Conservation (phyloP, 2,888 invertebrate species). For the Microdon myrmicae region DNA sequence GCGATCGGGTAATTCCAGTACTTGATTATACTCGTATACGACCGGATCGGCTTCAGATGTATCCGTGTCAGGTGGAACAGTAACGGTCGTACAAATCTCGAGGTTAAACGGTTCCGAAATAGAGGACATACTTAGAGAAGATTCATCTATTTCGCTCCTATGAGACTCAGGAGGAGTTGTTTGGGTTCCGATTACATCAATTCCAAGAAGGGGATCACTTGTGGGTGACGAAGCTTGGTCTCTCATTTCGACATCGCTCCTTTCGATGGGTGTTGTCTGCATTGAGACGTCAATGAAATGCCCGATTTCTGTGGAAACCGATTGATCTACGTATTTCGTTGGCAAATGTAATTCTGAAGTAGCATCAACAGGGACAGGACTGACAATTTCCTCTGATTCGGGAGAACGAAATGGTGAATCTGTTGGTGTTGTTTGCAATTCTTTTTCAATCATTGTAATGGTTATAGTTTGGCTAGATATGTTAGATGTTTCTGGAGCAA, state of each 20-base stretch:
- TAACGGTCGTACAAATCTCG: conserved; percentile 72
- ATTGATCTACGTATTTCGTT: conserved; percentile 55
- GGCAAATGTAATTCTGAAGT: conserved; percentile 57
- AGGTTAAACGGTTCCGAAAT: conserved; percentile 66
- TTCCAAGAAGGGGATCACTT: conserved; percentile 44
- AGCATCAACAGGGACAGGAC: conserved; percentile 64
- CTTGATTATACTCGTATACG: conserved; percentile 61
- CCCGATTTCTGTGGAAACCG: conserved; percentile 59
- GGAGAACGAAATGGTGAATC: conserved; percentile 53
- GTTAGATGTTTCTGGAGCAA: conserved; percentile 57
- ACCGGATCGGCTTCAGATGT: conserved; percentile 58
- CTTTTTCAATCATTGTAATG: conserved; percentile 60
- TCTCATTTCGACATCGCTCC: conserved; percentile 52
- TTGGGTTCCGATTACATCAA: conserved; percentile 60
- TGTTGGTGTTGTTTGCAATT: conserved; percentile 63
- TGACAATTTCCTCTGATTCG: conserved; percentile 59
- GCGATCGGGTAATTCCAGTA: conserved; percentile 59
- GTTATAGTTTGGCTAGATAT: conserved; percentile 61
- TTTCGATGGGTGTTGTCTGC: conserved; percentile 58
- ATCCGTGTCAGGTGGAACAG: conserved; percentile 70
- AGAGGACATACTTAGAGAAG: conserved; percentile 57
- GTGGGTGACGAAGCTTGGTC: conserved; percentile 40
- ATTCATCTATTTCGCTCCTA: conserved; percentile 53
- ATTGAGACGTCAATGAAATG: conserved; percentile 55
- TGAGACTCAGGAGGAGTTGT: conserved; percentile 57